A percentile compares a stretch with the other conserved stretches of the same genome.
phyloP scores from a whole-genome alignment of 2,797 vertebrate species.

The Enteromius mattozi region DNA sequence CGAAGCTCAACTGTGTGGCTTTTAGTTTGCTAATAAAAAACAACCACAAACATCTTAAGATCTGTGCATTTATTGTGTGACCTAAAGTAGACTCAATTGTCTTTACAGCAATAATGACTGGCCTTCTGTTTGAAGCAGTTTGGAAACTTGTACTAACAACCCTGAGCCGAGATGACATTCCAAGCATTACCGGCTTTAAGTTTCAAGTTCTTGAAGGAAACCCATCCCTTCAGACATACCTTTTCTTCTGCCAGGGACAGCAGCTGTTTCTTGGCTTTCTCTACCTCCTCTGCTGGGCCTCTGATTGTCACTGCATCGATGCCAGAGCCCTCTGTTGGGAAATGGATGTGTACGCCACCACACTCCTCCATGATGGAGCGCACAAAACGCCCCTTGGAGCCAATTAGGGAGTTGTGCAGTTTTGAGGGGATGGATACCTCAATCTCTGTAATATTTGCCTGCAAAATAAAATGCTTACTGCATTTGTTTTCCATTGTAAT shows the following conservation, averaged over 20 bases:
- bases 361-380: slow-evolving; percentile 99
- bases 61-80: no score
- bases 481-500: neutral
- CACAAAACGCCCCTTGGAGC: slow-evolving; percentile 96
- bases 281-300: slow-evolving; percentile 92
- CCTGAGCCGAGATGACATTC: neutral
- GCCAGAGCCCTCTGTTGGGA: slow-evolving; percentile 95
- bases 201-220: slow-evolving; percentile 37
- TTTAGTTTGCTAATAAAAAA: slow-evolving; percentile 90
- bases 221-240: slow-evolving; percentile 74
- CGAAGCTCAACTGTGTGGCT: slow-evolving; percentile 93
- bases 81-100: neutral
- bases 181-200: neutral
- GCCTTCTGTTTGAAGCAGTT: slow-evolving; percentile 14
- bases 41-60: neutral
- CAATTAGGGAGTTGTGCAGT: slow-evolving; percentile 96
- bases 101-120: neutral
- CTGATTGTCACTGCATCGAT: slow-evolving; percentile 96
- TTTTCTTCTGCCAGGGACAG: slow-evolving; percentile 98
- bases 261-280: slow-evolving; percentile 95
- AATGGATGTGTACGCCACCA: slow-evolving; percentile 97
- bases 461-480: slow-evolving; percentile 5
- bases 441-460: slow-evolving; percentile 96
- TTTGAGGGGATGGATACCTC: slow-evolving; percentile 97
- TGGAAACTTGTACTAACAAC: slow-evolving; percentile 5